Conservation (phyloP, 30 jellyfish, hydroid and myxozoan species). For the Cassiopea andromeda region DNA sequence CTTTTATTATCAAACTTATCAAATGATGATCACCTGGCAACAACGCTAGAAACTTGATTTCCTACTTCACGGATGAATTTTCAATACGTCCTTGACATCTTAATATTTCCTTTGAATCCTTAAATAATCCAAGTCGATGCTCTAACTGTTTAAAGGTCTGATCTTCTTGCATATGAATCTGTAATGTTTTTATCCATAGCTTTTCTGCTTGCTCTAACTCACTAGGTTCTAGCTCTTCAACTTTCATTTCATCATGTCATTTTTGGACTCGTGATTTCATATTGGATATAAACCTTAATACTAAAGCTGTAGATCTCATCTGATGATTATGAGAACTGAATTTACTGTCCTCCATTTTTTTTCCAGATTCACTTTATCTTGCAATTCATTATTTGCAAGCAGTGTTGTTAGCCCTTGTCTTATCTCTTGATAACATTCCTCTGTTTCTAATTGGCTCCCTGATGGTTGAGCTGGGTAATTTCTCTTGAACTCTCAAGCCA, state of each 20-base stretch:
- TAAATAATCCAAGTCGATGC: conserved; percentile 42
- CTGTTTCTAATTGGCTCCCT: conserved; percentile 18
- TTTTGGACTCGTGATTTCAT: conserved; percentile 23
- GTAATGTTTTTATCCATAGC: conserved; percentile 37
- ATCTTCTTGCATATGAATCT: conserved; percentile 11
- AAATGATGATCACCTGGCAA: conserved; percentile 23
- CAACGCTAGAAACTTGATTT: conserved; percentile 47
- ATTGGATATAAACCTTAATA: conserved; percentile 33
- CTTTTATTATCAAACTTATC: conserved; percentile 25
- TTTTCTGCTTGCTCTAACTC: conserved; percentile 41
- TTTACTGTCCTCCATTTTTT: background rate
- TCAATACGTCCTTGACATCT: conserved; percentile 40
- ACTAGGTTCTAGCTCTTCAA: conserved; percentile 32
- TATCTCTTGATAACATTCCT: background rate
- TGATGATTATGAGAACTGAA: conserved; percentile 30
- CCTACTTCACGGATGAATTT: conserved; percentile 24
- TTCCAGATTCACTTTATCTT: conserved; percentile 2
- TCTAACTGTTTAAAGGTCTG: conserved; percentile 24
- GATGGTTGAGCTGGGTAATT: conserved; percentile 26
- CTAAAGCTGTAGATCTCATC: conserved; percentile 36
- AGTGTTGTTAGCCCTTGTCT: background rate
- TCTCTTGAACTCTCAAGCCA: conserved; percentile 43
- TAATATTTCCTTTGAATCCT: conserved; percentile 22
- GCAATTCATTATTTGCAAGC: conserved; percentile 17
- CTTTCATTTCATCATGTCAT: conserved; percentile 19